A percentile compares a stretch with the other conserved stretches of the same genome.
Evolutionary conservation across 2,888 invertebrate genomes (phyloP).

Genomic region (Leptinotarsa haldemani): DNA sequence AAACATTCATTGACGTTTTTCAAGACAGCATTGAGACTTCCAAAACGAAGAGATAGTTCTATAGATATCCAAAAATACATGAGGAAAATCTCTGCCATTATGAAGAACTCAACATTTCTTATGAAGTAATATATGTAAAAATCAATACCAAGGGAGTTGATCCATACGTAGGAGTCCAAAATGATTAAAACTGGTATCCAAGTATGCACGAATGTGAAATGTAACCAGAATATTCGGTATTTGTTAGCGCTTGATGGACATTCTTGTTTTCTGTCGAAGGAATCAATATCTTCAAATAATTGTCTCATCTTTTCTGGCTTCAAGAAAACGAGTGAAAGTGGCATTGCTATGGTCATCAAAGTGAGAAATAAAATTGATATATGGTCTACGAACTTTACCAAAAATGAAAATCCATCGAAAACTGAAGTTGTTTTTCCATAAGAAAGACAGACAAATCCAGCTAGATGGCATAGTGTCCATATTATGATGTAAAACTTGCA

Average conservation of each 20-base stretch:
- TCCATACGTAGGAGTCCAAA: constrained; percentile 5
- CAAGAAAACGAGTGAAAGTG: background rate
- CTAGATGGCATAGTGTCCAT: background rate
- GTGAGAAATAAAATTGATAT: background rate
- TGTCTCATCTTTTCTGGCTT: background rate
- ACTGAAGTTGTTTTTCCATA: constrained; percentile 1
- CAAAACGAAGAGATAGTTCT: background rate
- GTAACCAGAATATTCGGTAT: background rate
- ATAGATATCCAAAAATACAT: constrained; percentile 20
- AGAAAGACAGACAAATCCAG: constrained; percentile 1
- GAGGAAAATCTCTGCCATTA: background rate
- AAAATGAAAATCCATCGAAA: background rate
- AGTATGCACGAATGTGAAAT: background rate
- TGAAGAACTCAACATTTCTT: constrained; percentile 2
- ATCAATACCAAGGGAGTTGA: background rate
- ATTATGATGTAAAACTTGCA: constrained; percentile 11
- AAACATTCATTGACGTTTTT: background rate
- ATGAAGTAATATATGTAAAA: constrained; percentile 20
- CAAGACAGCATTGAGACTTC: background rate
- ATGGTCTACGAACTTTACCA: constrained; percentile 11
- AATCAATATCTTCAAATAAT: background rate
- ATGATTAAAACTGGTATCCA: background rate
- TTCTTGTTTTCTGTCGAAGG: background rate
- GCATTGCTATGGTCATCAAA: background rate
- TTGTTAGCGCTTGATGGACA: background rate